Conservation (phyloP, 2,113 vertebrate genomes). For the Tupaia chinensis region DNA sequence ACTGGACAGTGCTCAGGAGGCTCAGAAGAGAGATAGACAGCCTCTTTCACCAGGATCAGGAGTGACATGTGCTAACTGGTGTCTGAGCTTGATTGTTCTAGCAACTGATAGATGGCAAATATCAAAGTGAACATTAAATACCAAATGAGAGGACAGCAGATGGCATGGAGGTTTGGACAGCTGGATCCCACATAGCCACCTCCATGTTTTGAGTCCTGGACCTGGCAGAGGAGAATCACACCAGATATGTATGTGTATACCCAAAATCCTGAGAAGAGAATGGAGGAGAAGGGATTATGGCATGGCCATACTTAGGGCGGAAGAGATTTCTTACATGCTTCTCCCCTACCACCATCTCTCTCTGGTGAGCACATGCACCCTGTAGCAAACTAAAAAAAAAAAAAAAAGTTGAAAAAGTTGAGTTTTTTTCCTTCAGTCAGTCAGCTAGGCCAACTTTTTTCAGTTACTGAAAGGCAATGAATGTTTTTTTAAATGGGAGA, state of each 20-base stretch:
- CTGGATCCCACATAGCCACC: too few species aligned
- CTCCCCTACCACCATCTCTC: too few species aligned
- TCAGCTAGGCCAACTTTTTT: background rate
- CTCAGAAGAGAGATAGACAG: background rate
- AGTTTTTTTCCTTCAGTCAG: background rate
- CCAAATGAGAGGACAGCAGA: background rate
- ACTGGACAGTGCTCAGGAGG: rapidly evolving
- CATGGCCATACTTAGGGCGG: too few species aligned
- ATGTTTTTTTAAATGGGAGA: background rate
- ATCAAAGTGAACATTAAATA: background rate
- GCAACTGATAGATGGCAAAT: background rate
- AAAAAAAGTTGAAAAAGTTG: background rate
- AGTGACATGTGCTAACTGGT: background rate
- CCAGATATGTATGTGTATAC: too few species aligned
- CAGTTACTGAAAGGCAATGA: background rate
- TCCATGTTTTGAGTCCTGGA: too few species aligned
- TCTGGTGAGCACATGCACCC: too few species aligned
- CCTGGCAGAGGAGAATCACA: too few species aligned
- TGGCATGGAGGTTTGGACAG: too few species aligned
- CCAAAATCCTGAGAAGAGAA: too few species aligned
- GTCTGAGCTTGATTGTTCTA: background rate
- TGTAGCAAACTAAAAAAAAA: too few species aligned
- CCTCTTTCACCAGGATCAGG: background rate
- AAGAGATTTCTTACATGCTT: too few species aligned
- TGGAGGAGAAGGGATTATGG: too few species aligned